phyloP scores from a whole-genome alignment of 2,113 vertebrate species.

The Muntiacus muntjak region DNA sequence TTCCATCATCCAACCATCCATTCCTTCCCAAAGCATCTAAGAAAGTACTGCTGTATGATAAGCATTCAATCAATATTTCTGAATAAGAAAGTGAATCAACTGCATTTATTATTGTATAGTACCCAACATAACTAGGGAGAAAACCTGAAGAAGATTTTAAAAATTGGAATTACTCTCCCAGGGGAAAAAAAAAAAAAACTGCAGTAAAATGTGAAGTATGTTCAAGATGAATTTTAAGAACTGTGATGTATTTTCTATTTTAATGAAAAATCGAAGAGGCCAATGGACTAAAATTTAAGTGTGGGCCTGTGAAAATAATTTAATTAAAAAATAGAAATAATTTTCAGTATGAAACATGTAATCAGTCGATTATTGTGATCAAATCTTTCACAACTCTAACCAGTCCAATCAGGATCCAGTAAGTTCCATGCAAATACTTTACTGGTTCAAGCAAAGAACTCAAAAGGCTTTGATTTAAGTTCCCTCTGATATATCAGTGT shows the following conservation, averaged over 20 bases:
- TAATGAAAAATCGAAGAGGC: slow-evolving; percentile 8
- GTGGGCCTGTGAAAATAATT: not conserved
- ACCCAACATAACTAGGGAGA: not conserved
- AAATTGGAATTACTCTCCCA: not conserved
- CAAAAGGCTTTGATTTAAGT: not conserved
- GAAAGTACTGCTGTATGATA: not conserved
- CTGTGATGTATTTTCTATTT: not conserved
- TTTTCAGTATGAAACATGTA: not conserved
- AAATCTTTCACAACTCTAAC: not conserved
- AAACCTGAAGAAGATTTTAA: not conserved
- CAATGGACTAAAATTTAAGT: not conserved
- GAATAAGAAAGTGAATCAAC: not conserved
- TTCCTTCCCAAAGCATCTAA: not conserved
- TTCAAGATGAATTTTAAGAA: not conserved
- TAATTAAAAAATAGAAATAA: not conserved
- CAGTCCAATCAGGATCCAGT: not conserved
- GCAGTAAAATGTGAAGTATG: not conserved
- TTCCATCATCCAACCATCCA: not conserved
- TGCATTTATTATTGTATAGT: not conserved
- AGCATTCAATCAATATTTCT: not conserved
- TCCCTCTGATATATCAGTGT: not conserved
- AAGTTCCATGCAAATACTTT: not conserved
- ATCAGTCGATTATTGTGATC: not conserved
- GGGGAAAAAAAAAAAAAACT: not conserved
- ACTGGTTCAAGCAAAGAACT: not conserved